Evolutionary conservation across 1,140 invertebrate genomes (phyloP).

Genomic region (Cherax quadricarinatus): DNA sequence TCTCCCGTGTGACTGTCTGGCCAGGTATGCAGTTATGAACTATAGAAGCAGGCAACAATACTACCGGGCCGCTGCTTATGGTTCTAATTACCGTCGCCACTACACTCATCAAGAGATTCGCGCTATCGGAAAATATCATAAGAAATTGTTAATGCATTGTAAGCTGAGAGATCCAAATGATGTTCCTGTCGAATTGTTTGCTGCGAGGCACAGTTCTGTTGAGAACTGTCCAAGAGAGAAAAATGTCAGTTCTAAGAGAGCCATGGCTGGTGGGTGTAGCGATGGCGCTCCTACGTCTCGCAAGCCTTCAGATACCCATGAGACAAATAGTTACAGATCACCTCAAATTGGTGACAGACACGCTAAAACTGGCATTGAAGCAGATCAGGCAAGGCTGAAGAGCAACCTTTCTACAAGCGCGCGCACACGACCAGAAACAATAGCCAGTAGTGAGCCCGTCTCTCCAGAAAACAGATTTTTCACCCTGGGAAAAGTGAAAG

Average conservation of each 20-base stretch:
- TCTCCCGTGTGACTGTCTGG: slow-evolving; percentile 29
- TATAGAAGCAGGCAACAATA: neutral
- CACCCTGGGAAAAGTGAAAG: neutral
- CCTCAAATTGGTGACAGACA: neutral
- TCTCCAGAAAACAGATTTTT: neutral
- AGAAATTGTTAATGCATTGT: slow-evolving; percentile 50
- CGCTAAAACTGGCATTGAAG: neutral
- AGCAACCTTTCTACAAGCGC: neutral
- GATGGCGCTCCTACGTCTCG: neutral
- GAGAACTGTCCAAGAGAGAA: neutral
- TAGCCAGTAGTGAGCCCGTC: neutral
- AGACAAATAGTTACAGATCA: neutral
- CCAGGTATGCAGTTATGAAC: slow-evolving; percentile 36
- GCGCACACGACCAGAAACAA: neutral
- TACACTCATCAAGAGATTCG: neutral
- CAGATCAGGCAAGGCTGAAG: neutral
- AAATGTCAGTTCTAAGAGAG: neutral
- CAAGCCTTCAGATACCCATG: neutral
- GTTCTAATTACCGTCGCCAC: neutral
- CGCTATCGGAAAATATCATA: slow-evolving; percentile 35
- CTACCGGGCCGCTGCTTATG: neutral
- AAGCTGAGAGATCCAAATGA: slow-evolving; percentile 25
- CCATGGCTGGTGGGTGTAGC: neutral
- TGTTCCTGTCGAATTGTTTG: slow-evolving; percentile 56
- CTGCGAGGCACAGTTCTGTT: neutral